Evolutionary conservation across 2,888 invertebrate genomes (phyloP).

Genomic region (Notodonta ziczac): DNA sequence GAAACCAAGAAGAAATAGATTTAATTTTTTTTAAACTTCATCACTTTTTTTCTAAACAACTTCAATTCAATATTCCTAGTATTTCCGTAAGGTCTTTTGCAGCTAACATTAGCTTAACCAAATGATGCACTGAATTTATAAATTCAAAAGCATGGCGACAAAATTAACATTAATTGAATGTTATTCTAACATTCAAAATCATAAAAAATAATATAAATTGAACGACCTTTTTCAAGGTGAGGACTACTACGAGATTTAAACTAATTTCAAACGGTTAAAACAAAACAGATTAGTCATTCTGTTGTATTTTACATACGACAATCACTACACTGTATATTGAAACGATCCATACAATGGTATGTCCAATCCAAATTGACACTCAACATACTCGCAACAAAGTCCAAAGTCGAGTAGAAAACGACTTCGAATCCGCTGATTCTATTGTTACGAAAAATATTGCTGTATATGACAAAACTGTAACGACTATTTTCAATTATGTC

Average conservation of each 20-base stretch:
- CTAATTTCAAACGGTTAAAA: too few relatives aligned
- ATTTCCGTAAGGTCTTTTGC: slow-evolving; percentile 29
- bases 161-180: too few relatives aligned
- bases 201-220: too few relatives aligned
- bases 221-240: too few relatives aligned
- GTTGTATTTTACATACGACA: too few relatives aligned
- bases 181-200: too few relatives aligned
- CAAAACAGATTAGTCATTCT: too few relatives aligned
- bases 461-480: slow-evolving; percentile 25
- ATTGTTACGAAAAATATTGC: slow-evolving; percentile 28
- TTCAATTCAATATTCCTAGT: slow-evolving; percentile 20
- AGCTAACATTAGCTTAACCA: slow-evolving; percentile 33
- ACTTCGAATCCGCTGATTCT: slow-evolving; percentile 26
- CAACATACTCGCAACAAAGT: slow-evolving; percentile 38
- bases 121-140: slow-evolving; percentile 27
- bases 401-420: slow-evolving; percentile 34
- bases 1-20: slow-evolving; percentile 66
- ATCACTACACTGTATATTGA: too few relatives aligned
- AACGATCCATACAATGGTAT: slow-evolving; percentile 20
- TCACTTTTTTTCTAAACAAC: slow-evolving; percentile 1
- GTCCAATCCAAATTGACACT: slow-evolving; percentile 35
- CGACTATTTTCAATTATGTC: slow-evolving; percentile 27
- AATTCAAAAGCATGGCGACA: too few relatives aligned
- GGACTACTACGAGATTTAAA: too few relatives aligned
- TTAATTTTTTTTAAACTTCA: slow-evolving; percentile 12